Evolutionary conservation across 1,140 invertebrate species (phyloP).

Genomic region (Neotoxoptera formosana): DNA sequence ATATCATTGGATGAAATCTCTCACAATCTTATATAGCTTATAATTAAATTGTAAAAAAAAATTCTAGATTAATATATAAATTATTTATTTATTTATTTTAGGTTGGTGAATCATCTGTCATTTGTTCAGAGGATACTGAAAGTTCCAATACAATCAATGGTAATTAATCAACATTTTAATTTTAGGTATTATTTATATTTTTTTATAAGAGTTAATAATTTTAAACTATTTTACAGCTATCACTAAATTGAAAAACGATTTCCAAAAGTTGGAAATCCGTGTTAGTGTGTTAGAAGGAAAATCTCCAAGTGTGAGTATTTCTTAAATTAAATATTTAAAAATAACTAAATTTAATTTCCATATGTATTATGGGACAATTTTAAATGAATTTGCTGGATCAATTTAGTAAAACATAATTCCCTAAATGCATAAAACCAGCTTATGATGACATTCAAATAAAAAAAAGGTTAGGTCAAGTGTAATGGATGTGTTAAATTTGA

Average conservation of each 20-base stretch:
- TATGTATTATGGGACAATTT: background rate
- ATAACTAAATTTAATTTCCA: background rate
- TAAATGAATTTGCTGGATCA: background rate
- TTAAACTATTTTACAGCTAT: constrained; percentile 11
- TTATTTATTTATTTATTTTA: background rate
- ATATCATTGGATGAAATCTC: constrained; percentile 22
- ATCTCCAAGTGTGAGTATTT: constrained; percentile 3
- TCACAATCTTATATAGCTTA: background rate
- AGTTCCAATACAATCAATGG: constrained; percentile 12
- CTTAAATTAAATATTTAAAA: background rate
- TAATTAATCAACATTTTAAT: constrained; percentile 4
- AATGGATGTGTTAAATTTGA: too few species aligned
- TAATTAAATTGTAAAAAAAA: background rate
- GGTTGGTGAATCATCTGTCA: constrained; percentile 22
- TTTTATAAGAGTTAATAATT: background rate
- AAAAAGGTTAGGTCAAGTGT: too few species aligned
- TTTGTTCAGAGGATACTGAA: constrained; percentile 3
- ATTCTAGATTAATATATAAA: background rate
- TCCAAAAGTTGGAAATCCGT: constrained; percentile 39
- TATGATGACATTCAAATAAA: background rate
- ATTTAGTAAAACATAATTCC: background rate
- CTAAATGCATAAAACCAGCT: background rate
- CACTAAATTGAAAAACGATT: constrained; percentile 12
- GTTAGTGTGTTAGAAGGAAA: constrained; percentile 42
- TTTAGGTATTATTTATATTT: background rate